Conservation (phyloP, 2,888 invertebrate genomes). For the Lasius fuliginosus region DNA sequence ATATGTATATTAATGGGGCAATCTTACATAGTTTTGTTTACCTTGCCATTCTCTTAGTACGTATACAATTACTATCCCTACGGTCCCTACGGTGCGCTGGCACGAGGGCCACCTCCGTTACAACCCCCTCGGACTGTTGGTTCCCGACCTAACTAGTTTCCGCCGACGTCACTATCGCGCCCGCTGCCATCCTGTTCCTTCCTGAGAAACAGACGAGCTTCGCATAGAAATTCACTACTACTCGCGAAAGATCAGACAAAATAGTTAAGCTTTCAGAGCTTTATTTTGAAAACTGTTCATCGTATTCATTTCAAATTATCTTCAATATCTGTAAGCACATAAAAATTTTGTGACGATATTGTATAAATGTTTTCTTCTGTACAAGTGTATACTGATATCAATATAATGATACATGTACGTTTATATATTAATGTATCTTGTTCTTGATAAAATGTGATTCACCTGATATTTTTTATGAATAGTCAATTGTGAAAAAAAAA, state of each 20-base stretch:
- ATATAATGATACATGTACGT: not conserved
- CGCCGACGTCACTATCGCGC: conserved; percentile 55
- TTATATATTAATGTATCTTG: not conserved
- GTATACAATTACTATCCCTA: conserved; percentile 85
- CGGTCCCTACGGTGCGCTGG: conserved; percentile 71
- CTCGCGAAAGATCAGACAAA: not conserved
- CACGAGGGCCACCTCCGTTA: conserved; percentile 69
- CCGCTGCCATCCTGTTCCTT: conserved; percentile 27
- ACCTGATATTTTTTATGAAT: not conserved
- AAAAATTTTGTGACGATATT: not conserved
- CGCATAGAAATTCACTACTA: conserved; percentile 11
- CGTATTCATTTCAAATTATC: not conserved
- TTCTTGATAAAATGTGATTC: not conserved
- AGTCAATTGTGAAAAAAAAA: not conserved
- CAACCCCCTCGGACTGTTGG: conserved; percentile 46
- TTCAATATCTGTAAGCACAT: not conserved
- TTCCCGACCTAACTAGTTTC: conserved; percentile 53
- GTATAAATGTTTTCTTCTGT: not conserved
- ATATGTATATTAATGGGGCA: conserved; percentile 87
- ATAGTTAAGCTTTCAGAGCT: not conserved
- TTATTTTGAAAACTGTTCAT: not conserved
- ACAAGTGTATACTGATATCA: not conserved
- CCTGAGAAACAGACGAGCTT: not conserved
- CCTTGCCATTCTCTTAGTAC: conserved; percentile 86
- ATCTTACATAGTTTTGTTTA: conserved; percentile 87